Conservation (phyloP, 2,888 invertebrate species). For the Andrena bucephala region DNA sequence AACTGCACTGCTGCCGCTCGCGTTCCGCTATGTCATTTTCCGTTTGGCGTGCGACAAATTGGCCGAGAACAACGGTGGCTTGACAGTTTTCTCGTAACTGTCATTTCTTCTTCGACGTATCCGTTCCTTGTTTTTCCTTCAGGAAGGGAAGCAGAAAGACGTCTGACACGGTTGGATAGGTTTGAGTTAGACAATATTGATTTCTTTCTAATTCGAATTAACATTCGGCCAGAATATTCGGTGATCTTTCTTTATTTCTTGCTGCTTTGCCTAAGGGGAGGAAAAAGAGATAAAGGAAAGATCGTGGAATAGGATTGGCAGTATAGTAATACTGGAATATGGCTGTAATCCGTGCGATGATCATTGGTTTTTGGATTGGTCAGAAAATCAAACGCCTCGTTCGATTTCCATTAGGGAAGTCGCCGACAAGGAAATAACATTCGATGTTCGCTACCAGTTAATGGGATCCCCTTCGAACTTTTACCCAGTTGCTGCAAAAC, state of each 20-base stretch:
- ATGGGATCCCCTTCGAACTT: slow-evolving; percentile 14
- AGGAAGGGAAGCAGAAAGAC: neutral
- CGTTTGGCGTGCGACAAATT: slow-evolving; percentile 51
- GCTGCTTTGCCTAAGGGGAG: too few species aligned
- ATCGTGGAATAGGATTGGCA: too few species aligned
- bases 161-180: neutral
- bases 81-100: neutral
- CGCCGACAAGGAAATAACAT: slow-evolving; percentile 29
- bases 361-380: neutral
- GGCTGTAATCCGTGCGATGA: neutral
- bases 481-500: slow-evolving; percentile 38
- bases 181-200: neutral
- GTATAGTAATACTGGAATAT: too few species aligned
- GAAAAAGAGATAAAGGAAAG: too few species aligned
- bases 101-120: neutral
- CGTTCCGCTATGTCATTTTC: slow-evolving; percentile 34
- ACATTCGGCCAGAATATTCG: neutral
- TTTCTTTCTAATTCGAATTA: neutral
- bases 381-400: neutral
- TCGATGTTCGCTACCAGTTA: slow-evolving; percentile 40
- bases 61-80: slow-evolving; percentile 13
- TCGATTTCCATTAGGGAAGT: neutral
- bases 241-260: too few species aligned
- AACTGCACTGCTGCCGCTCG: slow-evolving; percentile 9
- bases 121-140: neutral